Evolutionary conservation across 2,797 vertebrate species (phyloP).

Genomic region (Jordanella pulchra): DNA sequence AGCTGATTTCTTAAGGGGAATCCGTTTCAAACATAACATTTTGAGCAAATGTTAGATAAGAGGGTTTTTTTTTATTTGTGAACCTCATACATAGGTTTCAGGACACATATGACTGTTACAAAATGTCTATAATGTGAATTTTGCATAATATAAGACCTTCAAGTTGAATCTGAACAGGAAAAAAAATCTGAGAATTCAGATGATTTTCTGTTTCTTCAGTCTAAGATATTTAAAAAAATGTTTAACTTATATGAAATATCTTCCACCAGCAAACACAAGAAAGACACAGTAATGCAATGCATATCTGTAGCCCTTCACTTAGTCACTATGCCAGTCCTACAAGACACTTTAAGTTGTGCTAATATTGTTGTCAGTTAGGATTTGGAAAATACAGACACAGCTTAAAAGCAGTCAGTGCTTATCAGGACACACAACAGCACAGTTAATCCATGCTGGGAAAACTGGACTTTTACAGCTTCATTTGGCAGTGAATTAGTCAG

Average conservation of each 20-base stretch:
- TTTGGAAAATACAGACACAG: conserved; percentile 18
- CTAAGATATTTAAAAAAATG: not conserved
- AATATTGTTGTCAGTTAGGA: conserved; percentile 33
- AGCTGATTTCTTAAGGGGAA: no score
- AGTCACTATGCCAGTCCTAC: not conserved
- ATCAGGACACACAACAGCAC: conserved; percentile 13
- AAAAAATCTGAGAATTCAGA: not conserved
- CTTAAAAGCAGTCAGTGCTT: conserved; percentile 19
- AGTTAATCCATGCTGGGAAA: conserved; percentile 16
- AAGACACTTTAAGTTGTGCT: conserved; percentile 7
- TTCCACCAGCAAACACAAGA: not conserved
- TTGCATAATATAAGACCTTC: no score
- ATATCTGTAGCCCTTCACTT: not conserved
- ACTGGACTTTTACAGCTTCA: conserved; percentile 43
- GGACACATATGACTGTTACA: no score
- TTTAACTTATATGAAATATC: not conserved
- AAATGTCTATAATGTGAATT: no score
- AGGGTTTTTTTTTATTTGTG: no score
- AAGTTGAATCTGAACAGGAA: not conserved
- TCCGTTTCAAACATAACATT: no score
- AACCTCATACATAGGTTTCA: no score
- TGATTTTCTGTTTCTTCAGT: not conserved
- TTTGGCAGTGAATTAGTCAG: conserved; percentile 53
- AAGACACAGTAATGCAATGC: not conserved
- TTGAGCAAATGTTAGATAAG: no score